Conservation (phyloP, 2,797 vertebrate genomes). For the Clarias platycephalus region DNA sequence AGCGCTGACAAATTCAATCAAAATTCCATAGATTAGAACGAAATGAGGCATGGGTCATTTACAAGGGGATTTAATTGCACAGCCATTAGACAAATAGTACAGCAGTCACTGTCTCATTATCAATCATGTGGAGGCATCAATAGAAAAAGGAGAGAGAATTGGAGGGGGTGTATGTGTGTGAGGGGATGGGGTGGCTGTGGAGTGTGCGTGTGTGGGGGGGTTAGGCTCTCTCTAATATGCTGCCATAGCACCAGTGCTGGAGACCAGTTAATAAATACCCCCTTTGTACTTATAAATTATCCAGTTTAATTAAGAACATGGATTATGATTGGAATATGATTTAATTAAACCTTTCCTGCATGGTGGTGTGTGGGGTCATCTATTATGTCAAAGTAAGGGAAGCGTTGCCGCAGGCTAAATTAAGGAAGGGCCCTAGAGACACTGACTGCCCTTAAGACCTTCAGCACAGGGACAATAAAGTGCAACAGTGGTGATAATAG, state of each 20-base stretch:
- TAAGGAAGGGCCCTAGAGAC: slow-evolving; percentile 59
- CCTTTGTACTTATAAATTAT: slow-evolving; percentile 83
- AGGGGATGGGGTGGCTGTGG: slow-evolving; percentile 13
- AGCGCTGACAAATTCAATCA: slow-evolving; percentile 99
- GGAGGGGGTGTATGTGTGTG: slow-evolving; percentile 34
- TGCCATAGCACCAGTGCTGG: slow-evolving; percentile 58
- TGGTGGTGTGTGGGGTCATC: slow-evolving; percentile 69
- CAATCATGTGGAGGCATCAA: slow-evolving; percentile 95
- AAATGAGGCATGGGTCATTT: slow-evolving; percentile 99
- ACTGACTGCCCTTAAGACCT: slow-evolving; percentile 41
- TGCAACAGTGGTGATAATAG: slow-evolving; percentile 33
- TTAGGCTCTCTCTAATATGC: slow-evolving; percentile 51
- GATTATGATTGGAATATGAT: slow-evolving; percentile 83
- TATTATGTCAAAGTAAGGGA: slow-evolving; percentile 64
- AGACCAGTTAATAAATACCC: slow-evolving; percentile 80
- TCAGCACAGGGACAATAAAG: slow-evolving; percentile 46
- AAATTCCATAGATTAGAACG: slow-evolving; percentile 99
- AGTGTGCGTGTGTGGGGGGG: background rate
- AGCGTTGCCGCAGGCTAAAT: slow-evolving; percentile 61
- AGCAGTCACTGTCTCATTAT: slow-evolving; percentile 92
- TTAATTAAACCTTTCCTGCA: slow-evolving; percentile 82
- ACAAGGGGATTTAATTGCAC: slow-evolving; percentile 99
- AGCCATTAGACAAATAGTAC: slow-evolving; percentile 99
- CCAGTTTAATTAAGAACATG: slow-evolving; percentile 85
- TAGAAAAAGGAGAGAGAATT: slow-evolving; percentile 78